Evolutionary conservation across 2,797 vertebrate genomes (phyloP).

Genomic region (Enteromius thamalakanensis): DNA sequence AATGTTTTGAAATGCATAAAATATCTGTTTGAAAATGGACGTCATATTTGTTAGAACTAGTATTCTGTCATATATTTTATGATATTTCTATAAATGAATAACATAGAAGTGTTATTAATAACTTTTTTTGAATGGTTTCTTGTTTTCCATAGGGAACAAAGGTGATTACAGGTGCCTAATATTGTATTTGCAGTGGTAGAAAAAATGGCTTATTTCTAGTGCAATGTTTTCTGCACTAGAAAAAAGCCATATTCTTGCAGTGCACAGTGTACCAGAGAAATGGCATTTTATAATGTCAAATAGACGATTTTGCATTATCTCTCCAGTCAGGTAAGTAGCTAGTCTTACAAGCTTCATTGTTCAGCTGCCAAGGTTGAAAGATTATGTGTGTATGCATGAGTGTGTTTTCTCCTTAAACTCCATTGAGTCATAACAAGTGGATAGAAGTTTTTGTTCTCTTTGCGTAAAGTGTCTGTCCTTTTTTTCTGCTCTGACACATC

Average conservation of each 20-base stretch:
- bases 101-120: not conserved
- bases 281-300: slow-evolving; percentile 3
- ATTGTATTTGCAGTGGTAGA: slow-evolving; percentile 1
- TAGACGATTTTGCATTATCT: slow-evolving; percentile 16
- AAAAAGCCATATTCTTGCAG: slow-evolving; percentile 19
- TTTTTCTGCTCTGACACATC: not conserved
- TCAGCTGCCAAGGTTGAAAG: not conserved
- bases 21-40: not conserved
- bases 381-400: slow-evolving; percentile 16
- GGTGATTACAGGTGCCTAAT: not conserved
- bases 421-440: not conserved
- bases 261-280: not conserved
- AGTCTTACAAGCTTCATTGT: slow-evolving; percentile 24
- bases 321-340: slow-evolving; percentile 12
- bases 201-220: too few species aligned
- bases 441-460: slow-evolving; percentile 10
- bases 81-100: not conserved
- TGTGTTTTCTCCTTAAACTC: slow-evolving; percentile 4
- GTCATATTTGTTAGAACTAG: not conserved
- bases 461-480: not conserved
- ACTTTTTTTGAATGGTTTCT: not conserved
- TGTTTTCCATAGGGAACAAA: not conserved
- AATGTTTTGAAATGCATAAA: not conserved
- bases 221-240: not conserved
- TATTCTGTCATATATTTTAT: not conserved